phyloP scores from a whole-genome alignment of 2,797 vertebrate genomes.

The Mico argentatus region DNA sequence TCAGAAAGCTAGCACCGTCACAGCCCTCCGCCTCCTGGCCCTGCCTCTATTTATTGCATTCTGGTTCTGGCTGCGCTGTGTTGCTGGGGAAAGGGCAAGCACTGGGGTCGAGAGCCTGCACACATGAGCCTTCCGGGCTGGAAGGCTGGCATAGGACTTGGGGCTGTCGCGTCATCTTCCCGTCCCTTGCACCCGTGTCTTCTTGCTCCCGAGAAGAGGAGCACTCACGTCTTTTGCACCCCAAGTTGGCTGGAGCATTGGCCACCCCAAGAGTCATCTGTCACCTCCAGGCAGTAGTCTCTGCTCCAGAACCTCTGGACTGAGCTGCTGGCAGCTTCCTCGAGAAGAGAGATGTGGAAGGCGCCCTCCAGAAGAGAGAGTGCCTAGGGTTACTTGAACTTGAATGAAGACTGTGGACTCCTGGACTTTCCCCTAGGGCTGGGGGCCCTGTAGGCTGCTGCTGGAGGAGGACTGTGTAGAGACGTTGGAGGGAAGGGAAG shows the following conservation, averaged over 20 bases:
- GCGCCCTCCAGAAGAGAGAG: slow-evolving; percentile 28
- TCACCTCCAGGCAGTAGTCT: slow-evolving; percentile 33
- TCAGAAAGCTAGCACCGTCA: slow-evolving; percentile 89
- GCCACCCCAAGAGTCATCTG: slow-evolving; percentile 51
- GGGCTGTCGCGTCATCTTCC: slow-evolving; percentile 40
- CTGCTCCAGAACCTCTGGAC: slow-evolving; percentile 44
- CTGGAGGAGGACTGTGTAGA: not conserved
- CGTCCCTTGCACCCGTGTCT: slow-evolving; percentile 46
- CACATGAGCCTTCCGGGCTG: slow-evolving; percentile 37
- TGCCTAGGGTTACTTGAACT: slow-evolving; percentile 59
- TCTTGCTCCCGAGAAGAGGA: slow-evolving; percentile 42
- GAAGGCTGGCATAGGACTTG: slow-evolving; percentile 46
- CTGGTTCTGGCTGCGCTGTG: slow-evolving; percentile 69
- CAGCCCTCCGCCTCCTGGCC: slow-evolving; percentile 40
- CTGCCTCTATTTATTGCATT: slow-evolving; percentile 76
- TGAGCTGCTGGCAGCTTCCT: slow-evolving; percentile 38
- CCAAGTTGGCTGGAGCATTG: slow-evolving; percentile 32
- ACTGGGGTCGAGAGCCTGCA: slow-evolving; percentile 57
- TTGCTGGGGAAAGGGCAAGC: slow-evolving; percentile 70
- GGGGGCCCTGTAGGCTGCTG: not conserved
- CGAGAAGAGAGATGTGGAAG: slow-evolving; percentile 54
- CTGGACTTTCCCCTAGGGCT: not conserved
- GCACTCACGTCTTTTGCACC: slow-evolving; percentile 57
- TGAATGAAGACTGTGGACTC: slow-evolving; percentile 34
- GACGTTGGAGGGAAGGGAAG: not conserved